Evolutionary conservation across 2,888 invertebrate genomes (phyloP), one percentile per base, ranked within the genome.

Genomic region (Metacarcinus magister): DNA sequence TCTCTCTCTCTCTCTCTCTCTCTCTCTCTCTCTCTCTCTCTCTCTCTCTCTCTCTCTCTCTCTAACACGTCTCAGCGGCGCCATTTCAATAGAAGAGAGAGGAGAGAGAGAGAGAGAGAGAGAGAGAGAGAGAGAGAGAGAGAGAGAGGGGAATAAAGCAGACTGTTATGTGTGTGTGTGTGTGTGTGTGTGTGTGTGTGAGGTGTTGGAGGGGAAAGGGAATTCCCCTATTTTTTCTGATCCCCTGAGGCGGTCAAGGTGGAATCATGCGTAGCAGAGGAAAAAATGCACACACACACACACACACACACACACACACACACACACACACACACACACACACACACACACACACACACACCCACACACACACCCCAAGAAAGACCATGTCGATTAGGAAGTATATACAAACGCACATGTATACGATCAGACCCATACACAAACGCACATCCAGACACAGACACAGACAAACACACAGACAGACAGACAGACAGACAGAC

Each of bases 141-240:
- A 82, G 82, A 82, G 82, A 32, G 28, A 19, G 23, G 4, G 67
- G 67, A 67, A 67, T 67, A 4, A 82, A 82, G 10, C 32, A 67
- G 82, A 10, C 5, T 44, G n/a, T 91, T 91, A 44, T 43, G 44
- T 43, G 91, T 46, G 44, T 46, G 23, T 46, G 91, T 91, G 44
- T 91, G 91, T 91, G 91, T 91, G 91, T 46, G 43, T 43, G 91
- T 91, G 44, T 91, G 91, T 91, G 91, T 44, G 91, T 44, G 43
- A 43, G 90, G 28, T 16, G 43, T 23, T n/a, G 75, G 75, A 28
- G 75, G 82, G 32, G 82, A 7, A 82, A 32, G 32, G 32, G 82
- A 32, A 82, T 32, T 82, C 82, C 32, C 82, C 32, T 4, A 28
- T 82, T 32, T 32, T 82, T 28, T 0, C 5, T 5, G 54, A 5